Base-by-base conservation (phyloP, 2,113 vertebrate genomes). In the Malaclemys terrapin region DNA sequence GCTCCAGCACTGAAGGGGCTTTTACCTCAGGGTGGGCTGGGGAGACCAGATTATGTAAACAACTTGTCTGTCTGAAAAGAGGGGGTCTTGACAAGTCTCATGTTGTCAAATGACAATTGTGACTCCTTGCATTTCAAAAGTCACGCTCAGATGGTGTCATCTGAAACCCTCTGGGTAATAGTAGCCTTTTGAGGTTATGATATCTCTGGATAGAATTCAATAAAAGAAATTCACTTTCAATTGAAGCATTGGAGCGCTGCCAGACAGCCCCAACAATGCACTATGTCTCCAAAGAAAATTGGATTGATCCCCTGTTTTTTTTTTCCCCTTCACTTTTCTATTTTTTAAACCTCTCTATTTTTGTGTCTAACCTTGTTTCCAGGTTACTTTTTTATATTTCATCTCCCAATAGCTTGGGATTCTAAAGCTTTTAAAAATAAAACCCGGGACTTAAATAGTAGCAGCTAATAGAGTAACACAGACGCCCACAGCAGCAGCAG, bases 201-300 rank as follows among this genome's bases (percentile, higher is more conserved):
- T 99, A 98, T 98, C 98, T 99, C 98, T 98, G 97, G 97, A 97
- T 97, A 94, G 98, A 98, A 99, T 98, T 99, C 98, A 99, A 96
- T 98, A 98, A 98, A 97, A 98, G 97, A 98, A 98, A 97, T 97
- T 96, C 97, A 35, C 96, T 98, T 98, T 98, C 97, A 98, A 94
- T 97, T 98, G 97, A 98, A 97, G 96, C 94, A 88, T 95, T 98
- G 98, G 98, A 98, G 95, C 59, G 91, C 78, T 57, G 98, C 98
- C 98, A 99, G 97, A 89, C 81, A 89, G 95, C 93, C 95, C 97
- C 94, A 98, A 98, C 98, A 98, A 98, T 97, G 94, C 8, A 11
- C 97, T 96, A 95, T 13, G 49, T 95, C 96, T 97, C 95, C 95
- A 93, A 96, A 97, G 97, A 98, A 98, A 98, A 98, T 93, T 97